Base-by-base conservation (phyloP, 2,888 invertebrate genomes). In the Cenopis cana region DNA sequence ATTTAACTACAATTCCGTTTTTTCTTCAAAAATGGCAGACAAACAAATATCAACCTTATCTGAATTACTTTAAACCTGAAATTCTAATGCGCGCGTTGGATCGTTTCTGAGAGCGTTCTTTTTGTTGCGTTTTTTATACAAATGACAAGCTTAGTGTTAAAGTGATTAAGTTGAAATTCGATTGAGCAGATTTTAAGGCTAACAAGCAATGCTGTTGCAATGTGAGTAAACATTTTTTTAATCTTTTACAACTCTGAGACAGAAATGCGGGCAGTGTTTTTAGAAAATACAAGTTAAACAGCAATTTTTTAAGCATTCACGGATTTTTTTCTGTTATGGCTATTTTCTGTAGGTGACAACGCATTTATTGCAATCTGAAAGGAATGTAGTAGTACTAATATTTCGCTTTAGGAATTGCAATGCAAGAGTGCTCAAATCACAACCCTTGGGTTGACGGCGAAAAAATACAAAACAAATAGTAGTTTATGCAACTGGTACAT, bases 1-100 rank as follows among this genome's bases (percentile, higher is more conserved):
- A 73, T 72, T 65, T 65, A 69, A 60, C 69, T 69, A 59, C 50
- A 65, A 60, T 65, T 70, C 41, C n/a, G 14, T 65, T 65, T 69
- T 59, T 70, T 64, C 50, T 41, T 65, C 9, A 57, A 24, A 49
- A 36, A 50, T 36, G n/a, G n/a, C 8, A 0, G 18, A 20, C 66
- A 33, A 60, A 36, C 29, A 6, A n/a, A 29, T 17, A 20, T 8
- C n/a, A 14, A n/a, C 20, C n/a, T 14, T 49, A 29, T 38, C 14
- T 11, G 1, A 0, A 41, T 12, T 3, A 12, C 0, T 9, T 29
- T 20, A 54, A 68, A 29, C 29, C 2, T 29, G 5, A 60, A 59
- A 52, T 24, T 67, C 0, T n/a, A 36, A 49, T 29, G 14, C 9
- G 11, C 36, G 36, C 5, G 11, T 33, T 17, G 10, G 10, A 56